Evolutionary conservation across 2,888 invertebrate species (phyloP).

Genomic region (Athalia cordata): DNA sequence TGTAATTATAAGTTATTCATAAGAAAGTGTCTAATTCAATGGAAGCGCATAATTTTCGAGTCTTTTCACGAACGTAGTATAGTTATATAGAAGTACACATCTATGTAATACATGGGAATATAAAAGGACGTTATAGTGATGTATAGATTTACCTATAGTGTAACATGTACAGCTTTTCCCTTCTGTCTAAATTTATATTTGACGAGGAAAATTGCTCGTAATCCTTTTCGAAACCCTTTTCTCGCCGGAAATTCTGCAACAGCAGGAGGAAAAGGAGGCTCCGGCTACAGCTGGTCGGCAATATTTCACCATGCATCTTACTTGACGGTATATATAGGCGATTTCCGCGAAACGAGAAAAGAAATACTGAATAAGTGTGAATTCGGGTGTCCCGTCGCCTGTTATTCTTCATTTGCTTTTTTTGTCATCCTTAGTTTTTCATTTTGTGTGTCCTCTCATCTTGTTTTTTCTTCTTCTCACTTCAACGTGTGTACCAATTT

Average conservation of each 20-base stretch:
- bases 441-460: slow-evolving; percentile 16
- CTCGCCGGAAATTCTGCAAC: slow-evolving; percentile 2
- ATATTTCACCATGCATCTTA: slow-evolving; percentile 27
- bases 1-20: too few relatives aligned
- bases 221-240: slow-evolving; percentile 13
- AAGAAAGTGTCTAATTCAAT: not conserved
- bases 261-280: not conserved
- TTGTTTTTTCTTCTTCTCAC: slow-evolving; percentile 47
- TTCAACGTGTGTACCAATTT: not conserved
- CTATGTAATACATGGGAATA: not conserved
- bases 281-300: not conserved
- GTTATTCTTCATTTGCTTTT: not conserved
- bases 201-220: slow-evolving; percentile 12
- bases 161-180: not conserved
- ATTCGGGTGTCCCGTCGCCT: not conserved
- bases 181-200: not conserved
- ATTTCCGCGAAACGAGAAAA: slow-evolving; percentile 12
- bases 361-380: not conserved
- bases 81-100: not conserved
- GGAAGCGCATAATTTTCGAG: not conserved
- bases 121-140: not conserved
- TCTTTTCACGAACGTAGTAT: not conserved
- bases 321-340: slow-evolving; percentile 17
- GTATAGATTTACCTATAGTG: too few relatives aligned
- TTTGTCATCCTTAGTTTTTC: slow-evolving; percentile 48